A percentile compares a stretch with the other conserved stretches of the same genome.
phyloP scores from a whole-genome alignment of 2,113 vertebrate species.

The Syngnathus scovelli region DNA sequence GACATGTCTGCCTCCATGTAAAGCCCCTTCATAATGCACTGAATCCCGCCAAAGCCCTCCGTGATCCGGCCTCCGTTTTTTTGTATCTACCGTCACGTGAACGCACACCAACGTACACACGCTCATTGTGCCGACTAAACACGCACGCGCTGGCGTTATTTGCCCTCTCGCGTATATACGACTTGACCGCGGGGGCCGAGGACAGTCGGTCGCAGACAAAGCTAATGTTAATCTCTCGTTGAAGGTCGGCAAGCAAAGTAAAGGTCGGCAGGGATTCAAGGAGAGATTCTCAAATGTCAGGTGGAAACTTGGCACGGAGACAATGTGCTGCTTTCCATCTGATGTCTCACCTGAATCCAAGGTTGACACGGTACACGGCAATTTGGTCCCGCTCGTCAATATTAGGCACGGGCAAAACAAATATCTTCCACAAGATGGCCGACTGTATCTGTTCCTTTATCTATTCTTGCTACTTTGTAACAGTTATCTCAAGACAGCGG shows the following conservation, averaged over 20 bases:
- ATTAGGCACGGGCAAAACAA: no score
- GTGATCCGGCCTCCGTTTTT: conserved; percentile 34
- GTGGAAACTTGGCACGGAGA: conserved; percentile 40
- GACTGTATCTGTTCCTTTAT: no score
- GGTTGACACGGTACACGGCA: background rate
- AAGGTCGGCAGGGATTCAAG: conserved; percentile 23
- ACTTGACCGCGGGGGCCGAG: conserved; percentile 27
- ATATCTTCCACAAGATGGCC: no score
- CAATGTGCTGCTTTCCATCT: conserved; percentile 9
- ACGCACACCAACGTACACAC: background rate
- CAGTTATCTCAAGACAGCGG: no score
- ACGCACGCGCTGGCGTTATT: conserved; percentile 8
- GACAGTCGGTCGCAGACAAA: conserved; percentile 51
- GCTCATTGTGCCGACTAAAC: conserved; percentile 7
- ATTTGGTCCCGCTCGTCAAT: no score
- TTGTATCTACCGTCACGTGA: conserved; percentile 47
- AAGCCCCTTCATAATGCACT: conserved; percentile 53
- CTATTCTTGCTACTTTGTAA: no score
- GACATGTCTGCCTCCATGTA: conserved; percentile 46
- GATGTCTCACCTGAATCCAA: conserved; percentile 2
- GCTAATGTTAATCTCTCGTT: conserved; percentile 57
- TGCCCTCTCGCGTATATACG: background rate
- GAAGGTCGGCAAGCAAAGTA: conserved; percentile 34
- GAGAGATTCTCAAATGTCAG: conserved; percentile 56
- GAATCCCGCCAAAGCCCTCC: conserved; percentile 54